A percentile compares a stretch with the other conserved stretches of the same genome.
Evolutionary conservation across 2,797 vertebrate genomes (phyloP).

Genomic region (Pteronotus mesoamericanus): DNA sequence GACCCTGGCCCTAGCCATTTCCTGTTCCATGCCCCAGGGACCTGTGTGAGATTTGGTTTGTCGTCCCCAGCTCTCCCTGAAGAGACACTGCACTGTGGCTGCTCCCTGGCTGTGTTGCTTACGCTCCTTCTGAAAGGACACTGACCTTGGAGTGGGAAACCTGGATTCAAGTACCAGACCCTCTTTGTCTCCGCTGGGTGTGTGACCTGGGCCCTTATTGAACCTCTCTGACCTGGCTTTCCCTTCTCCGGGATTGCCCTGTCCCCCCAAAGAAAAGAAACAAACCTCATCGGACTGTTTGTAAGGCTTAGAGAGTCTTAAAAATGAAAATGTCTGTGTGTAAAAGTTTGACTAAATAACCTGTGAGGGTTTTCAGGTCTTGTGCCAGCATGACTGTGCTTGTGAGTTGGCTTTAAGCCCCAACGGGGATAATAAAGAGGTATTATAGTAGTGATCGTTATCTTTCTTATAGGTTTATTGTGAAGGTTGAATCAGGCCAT

Average conservation of each 20-base stretch:
- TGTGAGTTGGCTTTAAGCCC: not conserved
- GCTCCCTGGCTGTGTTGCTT: not conserved
- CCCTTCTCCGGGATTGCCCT: not conserved
- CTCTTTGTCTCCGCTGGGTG: not conserved
- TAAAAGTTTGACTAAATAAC: not conserved
- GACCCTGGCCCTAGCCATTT: not conserved
- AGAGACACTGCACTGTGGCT: no score
- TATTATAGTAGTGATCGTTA: not conserved
- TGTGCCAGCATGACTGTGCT: not conserved
- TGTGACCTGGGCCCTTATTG: not conserved
- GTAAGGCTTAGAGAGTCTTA: not conserved
- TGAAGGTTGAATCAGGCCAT: not conserved
- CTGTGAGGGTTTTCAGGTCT: not conserved
- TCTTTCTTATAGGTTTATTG: not conserved
- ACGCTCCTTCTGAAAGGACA: not conserved
- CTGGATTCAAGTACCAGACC: not conserved
- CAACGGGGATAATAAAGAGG: not conserved
- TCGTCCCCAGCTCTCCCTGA: not conserved
- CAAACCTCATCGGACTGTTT: not conserved
- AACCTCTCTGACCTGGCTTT: not conserved
- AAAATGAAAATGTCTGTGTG: not conserved
- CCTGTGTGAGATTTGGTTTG: slow-evolving; percentile 44
- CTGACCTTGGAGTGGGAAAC: not conserved
- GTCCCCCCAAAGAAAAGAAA: not conserved
- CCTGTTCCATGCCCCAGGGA: slow-evolving; percentile 55